Percentiles rank a stretch among this genome's conserved stretches.
Evolutionary conservation across 2,797 vertebrate species (phyloP).

Genomic region (Cebuella pygmaea): DNA sequence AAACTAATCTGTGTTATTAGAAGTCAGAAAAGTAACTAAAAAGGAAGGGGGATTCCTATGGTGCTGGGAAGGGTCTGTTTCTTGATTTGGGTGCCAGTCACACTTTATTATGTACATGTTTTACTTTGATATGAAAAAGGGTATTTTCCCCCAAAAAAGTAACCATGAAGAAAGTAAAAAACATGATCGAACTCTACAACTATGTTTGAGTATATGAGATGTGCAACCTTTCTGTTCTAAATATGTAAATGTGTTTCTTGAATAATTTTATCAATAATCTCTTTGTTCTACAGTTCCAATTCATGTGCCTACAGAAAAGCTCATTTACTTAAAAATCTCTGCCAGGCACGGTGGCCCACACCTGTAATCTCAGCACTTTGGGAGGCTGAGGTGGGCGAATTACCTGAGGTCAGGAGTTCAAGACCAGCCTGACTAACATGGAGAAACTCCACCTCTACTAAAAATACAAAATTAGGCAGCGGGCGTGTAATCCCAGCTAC

Average conservation of each 20-base stretch:
- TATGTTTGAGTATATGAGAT: neutral
- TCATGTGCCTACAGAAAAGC: neutral
- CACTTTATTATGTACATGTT: neutral
- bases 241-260: neutral
- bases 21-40: neutral
- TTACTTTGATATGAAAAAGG: constrained; percentile 9
- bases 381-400: too few relatives aligned
- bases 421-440: too few relatives aligned
- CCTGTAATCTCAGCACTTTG: too few relatives aligned
- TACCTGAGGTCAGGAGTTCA: too few relatives aligned
- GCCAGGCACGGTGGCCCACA: too few relatives aligned
- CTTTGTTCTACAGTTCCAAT: neutral
- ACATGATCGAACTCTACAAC: neutral
- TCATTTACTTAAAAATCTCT: neutral
- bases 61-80: neutral
- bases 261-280: neutral
- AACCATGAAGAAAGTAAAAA: neutral
- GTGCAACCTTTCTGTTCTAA: neutral
- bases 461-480: too few relatives aligned
- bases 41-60: neutral
- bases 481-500: too few relatives aligned
- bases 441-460: too few relatives aligned
- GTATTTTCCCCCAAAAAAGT: neutral
- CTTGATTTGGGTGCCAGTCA: neutral
- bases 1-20: neutral